Evolutionary conservation across 1,140 invertebrate species (phyloP), one percentile per base, ranked within the genome.

Genomic region (Zaprionus capensis): DNA sequence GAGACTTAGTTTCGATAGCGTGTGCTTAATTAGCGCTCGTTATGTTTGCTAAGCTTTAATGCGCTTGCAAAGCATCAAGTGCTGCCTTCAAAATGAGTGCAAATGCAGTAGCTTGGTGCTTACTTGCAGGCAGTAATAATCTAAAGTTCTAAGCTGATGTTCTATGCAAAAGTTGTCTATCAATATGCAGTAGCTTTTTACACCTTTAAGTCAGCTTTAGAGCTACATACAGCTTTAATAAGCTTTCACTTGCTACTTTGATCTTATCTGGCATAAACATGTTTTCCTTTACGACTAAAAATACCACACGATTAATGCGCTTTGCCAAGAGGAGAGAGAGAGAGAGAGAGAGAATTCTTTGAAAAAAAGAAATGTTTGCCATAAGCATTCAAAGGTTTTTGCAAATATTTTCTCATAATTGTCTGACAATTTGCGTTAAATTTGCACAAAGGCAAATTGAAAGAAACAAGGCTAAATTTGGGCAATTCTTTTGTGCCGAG

Each of bases 341-440:
- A 44, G 4, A 44, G 6, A 9, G n/a, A 44, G 28, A 31, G 28
- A 46, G n/a, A 46, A 46, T 46, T 46, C 41, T 38, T 38, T 38
- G 14, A n/a, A 46, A n/a, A 44, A 46, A 17, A 0, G 15, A 44
- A 44, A 44, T 44, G 5, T 44, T 12, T n/a, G 41, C 20, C 46
- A 51, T 51, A 14, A 51, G 31, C 31, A 22, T 22, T 4, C 46
- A 24, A 51, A 51, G 46, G 4, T 51, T 51, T 41, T 51, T 51
- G 46, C 46, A 24, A 51, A 51, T 24, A 51, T 51, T 24, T 51
- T 14, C 46, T 51, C 46, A 51, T 51, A 51, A 51, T 51, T 51
- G 20, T 51, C 20, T 12, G 46, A 12, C 20, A 51, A 51, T 51
- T 51, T 51, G 20, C 22, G 46, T 17, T 17, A 22, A 49, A 49